phyloP scores from a whole-genome alignment of 2,797 vertebrate species.

The Callimico goeldii region DNA sequence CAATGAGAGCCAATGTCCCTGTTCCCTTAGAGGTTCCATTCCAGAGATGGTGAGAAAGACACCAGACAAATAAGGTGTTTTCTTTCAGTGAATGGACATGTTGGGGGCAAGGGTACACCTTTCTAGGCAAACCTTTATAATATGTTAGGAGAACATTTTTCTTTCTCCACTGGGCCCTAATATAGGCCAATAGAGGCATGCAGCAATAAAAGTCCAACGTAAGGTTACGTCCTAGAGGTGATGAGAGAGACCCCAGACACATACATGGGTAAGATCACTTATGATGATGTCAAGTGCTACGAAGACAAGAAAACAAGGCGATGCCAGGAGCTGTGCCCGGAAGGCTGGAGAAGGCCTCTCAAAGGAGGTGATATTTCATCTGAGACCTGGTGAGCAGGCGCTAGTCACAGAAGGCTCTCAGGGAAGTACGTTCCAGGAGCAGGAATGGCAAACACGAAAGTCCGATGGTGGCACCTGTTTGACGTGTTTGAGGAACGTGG shows the following conservation, averaged over 20 bases:
- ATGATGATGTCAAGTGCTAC: rapidly evolving
- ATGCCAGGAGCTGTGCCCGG: neutral
- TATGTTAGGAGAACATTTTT: neutral
- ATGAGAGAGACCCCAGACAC: neutral
- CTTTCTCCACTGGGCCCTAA: neutral
- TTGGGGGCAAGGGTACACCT: neutral
- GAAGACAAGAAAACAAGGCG: neutral
- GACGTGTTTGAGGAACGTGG: rapidly evolving
- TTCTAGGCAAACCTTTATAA: neutral
- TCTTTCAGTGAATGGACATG: neutral
- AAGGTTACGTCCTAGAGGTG: neutral
- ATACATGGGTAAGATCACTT: neutral
- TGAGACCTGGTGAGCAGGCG: neutral
- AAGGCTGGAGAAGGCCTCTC: neutral
- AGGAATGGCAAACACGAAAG: neutral
- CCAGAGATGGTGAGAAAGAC: neutral
- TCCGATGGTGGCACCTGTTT: rapidly evolving
- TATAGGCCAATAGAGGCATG: neutral
- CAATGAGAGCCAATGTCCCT: neutral
- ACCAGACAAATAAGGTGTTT: neutral
- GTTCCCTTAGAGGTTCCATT: neutral
- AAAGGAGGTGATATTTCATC: neutral
- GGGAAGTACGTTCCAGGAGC: neutral
- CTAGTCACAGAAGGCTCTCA: neutral
- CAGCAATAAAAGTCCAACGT: neutral